Conservation (phyloP, 2,113 vertebrate species). For the Ibidorhyncha struthersii region DNA sequence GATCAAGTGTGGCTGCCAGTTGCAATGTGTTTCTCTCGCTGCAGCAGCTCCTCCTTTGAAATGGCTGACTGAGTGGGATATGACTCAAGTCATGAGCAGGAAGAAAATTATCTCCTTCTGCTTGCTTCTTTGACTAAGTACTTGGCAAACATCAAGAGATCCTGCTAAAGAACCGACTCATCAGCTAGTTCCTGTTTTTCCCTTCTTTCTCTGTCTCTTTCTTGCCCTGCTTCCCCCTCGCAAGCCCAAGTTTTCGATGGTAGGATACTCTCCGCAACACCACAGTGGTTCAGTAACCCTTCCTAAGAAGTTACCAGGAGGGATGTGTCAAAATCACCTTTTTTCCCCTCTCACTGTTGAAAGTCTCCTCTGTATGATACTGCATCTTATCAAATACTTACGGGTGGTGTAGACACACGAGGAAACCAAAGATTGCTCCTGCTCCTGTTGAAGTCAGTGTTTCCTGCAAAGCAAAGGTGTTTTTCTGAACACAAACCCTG, state of each 20-base stretch:
- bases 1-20: slow-evolving; percentile 35
- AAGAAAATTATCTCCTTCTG: slow-evolving; percentile 27
- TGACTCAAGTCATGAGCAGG: slow-evolving; percentile 4
- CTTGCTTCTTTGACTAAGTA: slow-evolving; percentile 25
- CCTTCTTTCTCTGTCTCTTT: neutral
- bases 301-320: neutral
- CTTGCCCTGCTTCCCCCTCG: neutral
- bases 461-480: neutral
- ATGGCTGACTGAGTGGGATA: slow-evolving; percentile 40
- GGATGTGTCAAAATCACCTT: neutral
- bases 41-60: slow-evolving; percentile 26
- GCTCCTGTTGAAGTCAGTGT: neutral
- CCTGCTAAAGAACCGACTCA: neutral
- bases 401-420: neutral
- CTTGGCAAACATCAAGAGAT: neutral
- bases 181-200: neutral
- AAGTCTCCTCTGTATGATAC: neutral
- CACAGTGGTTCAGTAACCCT: neutral
- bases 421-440: neutral
- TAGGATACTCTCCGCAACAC: neutral
- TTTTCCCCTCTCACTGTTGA: neutral
- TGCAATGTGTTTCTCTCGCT: neutral
- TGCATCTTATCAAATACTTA: neutral
- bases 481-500: neutral
- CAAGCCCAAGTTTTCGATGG: neutral